A percentile compares a stretch with the other conserved stretches of the same genome.
Conservation (phyloP, 2,888 invertebrate species). For the Coleophora flavipennella region DNA sequence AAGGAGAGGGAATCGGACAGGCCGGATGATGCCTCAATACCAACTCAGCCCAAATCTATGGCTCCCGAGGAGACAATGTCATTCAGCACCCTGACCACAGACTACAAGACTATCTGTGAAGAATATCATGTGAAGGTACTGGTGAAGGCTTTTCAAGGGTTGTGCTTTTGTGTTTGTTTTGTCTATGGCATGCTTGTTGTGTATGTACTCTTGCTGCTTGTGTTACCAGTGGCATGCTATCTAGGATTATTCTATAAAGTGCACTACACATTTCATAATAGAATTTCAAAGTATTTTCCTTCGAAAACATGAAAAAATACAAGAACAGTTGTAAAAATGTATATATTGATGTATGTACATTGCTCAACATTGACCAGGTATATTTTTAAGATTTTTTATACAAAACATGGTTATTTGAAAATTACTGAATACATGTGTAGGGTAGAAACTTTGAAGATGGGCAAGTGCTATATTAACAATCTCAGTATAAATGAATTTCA, state of each 20-base stretch:
- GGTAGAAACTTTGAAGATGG: no score
- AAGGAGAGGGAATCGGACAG: conserved; percentile 30
- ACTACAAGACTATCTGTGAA: conserved; percentile 81
- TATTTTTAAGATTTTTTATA: no score
- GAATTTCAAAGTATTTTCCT: conserved; percentile 23
- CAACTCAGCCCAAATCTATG: conserved; percentile 44
- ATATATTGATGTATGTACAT: no score
- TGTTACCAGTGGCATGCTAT: conserved; percentile 34
- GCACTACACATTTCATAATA: conserved; percentile 25
- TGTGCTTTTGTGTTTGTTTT: conserved; percentile 28
- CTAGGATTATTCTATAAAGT: conserved; percentile 25
- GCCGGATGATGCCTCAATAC: conserved; percentile 28
- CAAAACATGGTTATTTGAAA: no score
- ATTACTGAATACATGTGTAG: no score
- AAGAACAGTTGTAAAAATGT: no score
- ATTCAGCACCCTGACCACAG: conserved; percentile 76
- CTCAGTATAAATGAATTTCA: no score
- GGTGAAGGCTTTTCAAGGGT: conserved; percentile 19
- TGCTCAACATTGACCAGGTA: no score
- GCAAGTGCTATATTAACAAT: no score
- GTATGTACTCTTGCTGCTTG: conserved; percentile 26
- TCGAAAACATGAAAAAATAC: not conserved
- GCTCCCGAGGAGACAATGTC: conserved; percentile 51
- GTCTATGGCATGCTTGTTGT: conserved; percentile 17
- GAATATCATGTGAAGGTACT: conserved; percentile 79